Percentiles rank a stretch among this genome's conserved stretches.
Evolutionary conservation across 2,888 invertebrate species (phyloP).

Genomic region (Steinernema hermaphroditum): DNA sequence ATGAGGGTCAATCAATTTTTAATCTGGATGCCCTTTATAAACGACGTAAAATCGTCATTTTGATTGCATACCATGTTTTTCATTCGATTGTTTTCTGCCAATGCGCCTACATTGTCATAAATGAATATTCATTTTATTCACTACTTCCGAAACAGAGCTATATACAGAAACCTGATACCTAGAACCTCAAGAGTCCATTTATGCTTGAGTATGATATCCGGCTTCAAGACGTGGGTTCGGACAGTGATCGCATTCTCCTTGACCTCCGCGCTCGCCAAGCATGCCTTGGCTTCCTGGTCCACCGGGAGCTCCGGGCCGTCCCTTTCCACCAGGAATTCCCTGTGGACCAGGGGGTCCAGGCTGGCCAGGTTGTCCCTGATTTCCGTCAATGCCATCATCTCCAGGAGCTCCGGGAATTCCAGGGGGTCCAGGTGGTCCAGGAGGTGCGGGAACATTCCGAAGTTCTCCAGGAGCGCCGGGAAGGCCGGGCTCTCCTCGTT

Average conservation of each 20-base stretch:
- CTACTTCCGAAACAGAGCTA: neutral
- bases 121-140: no score
- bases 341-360: constrained; percentile 6
- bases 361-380: neutral
- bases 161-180: neutral
- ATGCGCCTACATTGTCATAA: no score
- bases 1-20: no score
- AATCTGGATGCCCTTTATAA: no score
- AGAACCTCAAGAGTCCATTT: neutral
- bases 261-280: constrained; percentile 16
- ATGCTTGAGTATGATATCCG: neutral
- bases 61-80: no score
- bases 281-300: constrained; percentile 9
- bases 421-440: constrained; percentile 4
- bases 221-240: constrained; percentile 13
- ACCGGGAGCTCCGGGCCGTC: neutral
- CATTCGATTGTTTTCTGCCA: no score
- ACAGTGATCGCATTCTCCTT: constrained; percentile 23
- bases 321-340: neutral
- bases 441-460: constrained; percentile 4
- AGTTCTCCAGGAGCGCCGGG: constrained; percentile 14
- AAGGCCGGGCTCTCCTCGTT: constrained; percentile 6
- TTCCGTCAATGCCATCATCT: constrained; percentile 14
- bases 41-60: no score
- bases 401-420: constrained; percentile 15